These are phyloP conservation scores for Trichonephila inaurata DNA, from an alignment of 1,140 invertebrate species.

Conservation along the genomic window DNA sequence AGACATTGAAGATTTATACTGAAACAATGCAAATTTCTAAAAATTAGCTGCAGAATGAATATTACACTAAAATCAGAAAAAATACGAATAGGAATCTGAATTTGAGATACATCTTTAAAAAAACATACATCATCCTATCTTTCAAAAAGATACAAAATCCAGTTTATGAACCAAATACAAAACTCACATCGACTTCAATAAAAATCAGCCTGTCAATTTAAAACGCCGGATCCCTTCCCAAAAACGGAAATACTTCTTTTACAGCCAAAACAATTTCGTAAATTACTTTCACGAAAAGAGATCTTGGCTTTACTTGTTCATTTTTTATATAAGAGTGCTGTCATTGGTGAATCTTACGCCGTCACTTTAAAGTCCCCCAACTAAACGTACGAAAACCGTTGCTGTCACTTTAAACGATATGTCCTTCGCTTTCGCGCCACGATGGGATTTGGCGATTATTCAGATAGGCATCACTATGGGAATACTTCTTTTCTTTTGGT, in stretches of 20 bases:
- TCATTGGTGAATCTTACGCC: slow-evolving; percentile 19
- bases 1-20: too few relatives aligned
- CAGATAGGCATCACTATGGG: not conserved
- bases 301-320: slow-evolving; percentile 10
- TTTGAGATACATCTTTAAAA: too few relatives aligned
- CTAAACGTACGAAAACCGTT: slow-evolving; percentile 6
- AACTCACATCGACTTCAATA: not conserved
- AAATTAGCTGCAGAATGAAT: too few relatives aligned
- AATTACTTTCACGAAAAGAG: slow-evolving; percentile 14
- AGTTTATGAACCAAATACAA: too few relatives aligned
- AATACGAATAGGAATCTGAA: too few relatives aligned
- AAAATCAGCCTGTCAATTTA: slow-evolving; percentile 1
- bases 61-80: too few relatives aligned
- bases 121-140: too few relatives aligned
- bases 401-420: slow-evolving; percentile 58
- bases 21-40: too few relatives aligned
- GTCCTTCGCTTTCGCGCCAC: not conserved
- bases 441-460: slow-evolving; percentile 52
- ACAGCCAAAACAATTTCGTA: slow-evolving; percentile 7
- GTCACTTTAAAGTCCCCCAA: slow-evolving; percentile 29
- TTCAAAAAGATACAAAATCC: too few relatives aligned
- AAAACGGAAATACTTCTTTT: not conserved
- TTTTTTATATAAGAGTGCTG: slow-evolving; percentile 13
- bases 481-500: not conserved
- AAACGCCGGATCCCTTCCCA: not conserved